These are phyloP conservation scores for Trididemnum clinides DNA, from an alignment of 23 tunicate species.

Conservation along the genomic window DNA sequence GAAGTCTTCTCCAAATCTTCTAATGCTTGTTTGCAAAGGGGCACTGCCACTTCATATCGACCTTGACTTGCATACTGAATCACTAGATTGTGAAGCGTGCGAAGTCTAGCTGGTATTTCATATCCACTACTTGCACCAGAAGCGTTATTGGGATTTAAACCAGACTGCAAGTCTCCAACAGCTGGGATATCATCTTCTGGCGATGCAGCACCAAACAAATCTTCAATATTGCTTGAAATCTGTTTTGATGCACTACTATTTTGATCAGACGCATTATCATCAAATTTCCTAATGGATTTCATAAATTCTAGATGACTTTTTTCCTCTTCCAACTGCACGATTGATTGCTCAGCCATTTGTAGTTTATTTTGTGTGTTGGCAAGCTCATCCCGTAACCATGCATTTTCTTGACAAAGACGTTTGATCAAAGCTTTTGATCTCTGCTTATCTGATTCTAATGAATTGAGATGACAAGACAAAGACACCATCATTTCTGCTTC, in stretches of 20 bases:
- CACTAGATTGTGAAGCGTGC: conserved; percentile 94
- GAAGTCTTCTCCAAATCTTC: conserved; percentile 97
- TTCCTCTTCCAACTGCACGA: conserved; percentile 93
- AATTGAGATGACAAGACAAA: conserved; percentile 76
- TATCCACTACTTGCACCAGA: conserved; percentile 84
- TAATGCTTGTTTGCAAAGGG: conserved; percentile 96
- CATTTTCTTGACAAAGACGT: conserved; percentile 92
- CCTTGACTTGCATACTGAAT: conserved; percentile 99
- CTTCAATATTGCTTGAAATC: conserved; percentile 59
- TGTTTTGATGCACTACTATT: neutral
- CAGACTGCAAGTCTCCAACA: conserved; percentile 5
- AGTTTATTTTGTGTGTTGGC: conserved; percentile 91
- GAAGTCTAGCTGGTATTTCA: conserved; percentile 95
- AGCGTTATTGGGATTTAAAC: conserved; percentile 53
- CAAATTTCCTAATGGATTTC: conserved; percentile 86
- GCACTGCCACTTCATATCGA: conserved; percentile 99
- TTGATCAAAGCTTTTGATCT: conserved; percentile 79
- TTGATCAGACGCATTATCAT: conserved; percentile 45
- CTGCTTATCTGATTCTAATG: conserved; percentile 89
- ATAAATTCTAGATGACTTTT: conserved; percentile 92
- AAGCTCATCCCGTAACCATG: conserved; percentile 98
- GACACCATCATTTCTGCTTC: conserved; percentile 98
- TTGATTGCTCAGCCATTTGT: conserved; percentile 81
- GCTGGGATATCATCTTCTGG: conserved; percentile 50
- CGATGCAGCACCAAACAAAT: conserved; percentile 46